Evolutionary conservation across 2,113 vertebrate species (phyloP).

Genomic region (Petrocephalus zakoni): DNA sequence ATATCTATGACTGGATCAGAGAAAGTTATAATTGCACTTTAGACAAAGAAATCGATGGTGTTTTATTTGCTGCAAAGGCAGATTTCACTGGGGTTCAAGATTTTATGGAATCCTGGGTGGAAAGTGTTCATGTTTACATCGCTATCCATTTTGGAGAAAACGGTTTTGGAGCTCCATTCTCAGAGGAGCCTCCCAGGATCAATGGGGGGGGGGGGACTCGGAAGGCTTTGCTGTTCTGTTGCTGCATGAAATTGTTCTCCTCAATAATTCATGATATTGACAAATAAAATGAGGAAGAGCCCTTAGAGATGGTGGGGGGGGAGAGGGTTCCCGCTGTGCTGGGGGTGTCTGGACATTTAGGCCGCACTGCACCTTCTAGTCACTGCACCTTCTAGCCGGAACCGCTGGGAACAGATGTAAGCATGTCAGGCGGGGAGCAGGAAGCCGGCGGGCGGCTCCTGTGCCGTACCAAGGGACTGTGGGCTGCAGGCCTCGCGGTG

Average conservation of each 20-base stretch:
- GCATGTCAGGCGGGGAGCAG: neutral
- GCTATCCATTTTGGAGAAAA: neutral
- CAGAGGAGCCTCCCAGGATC: neutral
- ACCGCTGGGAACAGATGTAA: neutral
- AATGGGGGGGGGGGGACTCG: neutral
- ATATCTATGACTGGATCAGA: neutral
- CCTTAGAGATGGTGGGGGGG: neutral
- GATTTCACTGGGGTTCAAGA: neutral
- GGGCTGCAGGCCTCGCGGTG: neutral
- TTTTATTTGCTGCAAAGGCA: neutral
- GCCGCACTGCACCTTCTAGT: neutral
- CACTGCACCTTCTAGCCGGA: no score
- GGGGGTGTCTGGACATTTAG: neutral
- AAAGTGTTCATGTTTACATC: neutral
- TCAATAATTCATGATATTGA: constrained; percentile 18
- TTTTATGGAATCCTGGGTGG: neutral
- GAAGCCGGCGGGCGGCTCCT: neutral
- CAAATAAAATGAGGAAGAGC: neutral
- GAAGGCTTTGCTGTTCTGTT: neutral
- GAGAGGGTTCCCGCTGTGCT: neutral
- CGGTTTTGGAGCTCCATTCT: neutral
- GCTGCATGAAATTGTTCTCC: neutral
- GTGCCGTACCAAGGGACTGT: neutral
- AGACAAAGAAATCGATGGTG: neutral
- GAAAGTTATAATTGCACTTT: neutral